phyloP scores from a whole-genome alignment of 1,140 invertebrate genomes.

The Semibalanus balanoides region DNA sequence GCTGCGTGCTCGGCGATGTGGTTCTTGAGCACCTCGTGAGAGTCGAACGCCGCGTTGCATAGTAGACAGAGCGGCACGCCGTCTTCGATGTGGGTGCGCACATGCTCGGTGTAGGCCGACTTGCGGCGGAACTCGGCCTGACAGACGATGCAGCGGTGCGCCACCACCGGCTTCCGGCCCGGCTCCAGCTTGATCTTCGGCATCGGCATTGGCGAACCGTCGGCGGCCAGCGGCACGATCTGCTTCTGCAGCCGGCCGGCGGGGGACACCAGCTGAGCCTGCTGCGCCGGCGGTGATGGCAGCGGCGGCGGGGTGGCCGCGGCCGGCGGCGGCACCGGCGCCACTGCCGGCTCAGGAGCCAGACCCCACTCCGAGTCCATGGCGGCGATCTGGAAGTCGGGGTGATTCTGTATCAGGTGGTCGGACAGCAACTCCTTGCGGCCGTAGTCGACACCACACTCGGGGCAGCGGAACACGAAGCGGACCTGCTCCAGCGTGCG shows the following conservation, averaged over 20 bases:
- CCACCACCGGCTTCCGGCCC: neutral
- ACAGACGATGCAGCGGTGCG: neutral
- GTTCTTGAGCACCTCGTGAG: neutral
- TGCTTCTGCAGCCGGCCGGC: neutral
- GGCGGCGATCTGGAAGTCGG: neutral
- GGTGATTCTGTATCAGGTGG: neutral
- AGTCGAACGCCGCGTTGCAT: neutral
- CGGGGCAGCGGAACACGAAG: conserved; percentile 1
- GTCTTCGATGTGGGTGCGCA: neutral
- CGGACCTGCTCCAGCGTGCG: neutral
- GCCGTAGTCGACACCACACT: conserved; percentile 1
- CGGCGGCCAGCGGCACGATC: neutral
- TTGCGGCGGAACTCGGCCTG: neutral
- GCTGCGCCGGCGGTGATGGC: neutral
- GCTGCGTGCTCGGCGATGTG: neutral
- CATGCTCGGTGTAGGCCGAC: neutral
- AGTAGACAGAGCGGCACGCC: conserved; percentile 5
- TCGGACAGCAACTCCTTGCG: conserved; percentile 4
- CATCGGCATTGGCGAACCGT: neutral
- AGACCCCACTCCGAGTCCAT: neutral
- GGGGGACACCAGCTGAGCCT: neutral
- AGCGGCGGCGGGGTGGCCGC: neutral
- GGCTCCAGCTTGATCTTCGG: neutral
- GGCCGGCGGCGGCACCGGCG: neutral
- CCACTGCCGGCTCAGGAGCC: neutral